Percentiles rank a stretch among this genome's conserved stretches.
phyloP scores from a whole-genome alignment of 2,113 vertebrate genomes.

The Ceuthmochares aereus region DNA sequence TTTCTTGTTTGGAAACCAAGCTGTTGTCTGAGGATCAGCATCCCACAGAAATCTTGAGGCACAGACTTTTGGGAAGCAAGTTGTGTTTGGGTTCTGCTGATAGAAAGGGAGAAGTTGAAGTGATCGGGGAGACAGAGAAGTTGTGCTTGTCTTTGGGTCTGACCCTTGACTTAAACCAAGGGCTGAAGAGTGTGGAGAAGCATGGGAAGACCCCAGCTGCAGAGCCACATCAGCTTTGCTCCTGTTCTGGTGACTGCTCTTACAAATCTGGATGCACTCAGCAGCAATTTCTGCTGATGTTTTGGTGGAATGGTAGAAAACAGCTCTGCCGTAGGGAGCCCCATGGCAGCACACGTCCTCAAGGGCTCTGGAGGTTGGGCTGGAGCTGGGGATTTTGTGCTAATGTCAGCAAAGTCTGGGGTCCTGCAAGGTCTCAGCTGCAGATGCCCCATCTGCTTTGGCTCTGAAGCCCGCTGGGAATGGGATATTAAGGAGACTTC shows the following conservation, averaged over 20 bases:
- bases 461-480: background rate
- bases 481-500: background rate
- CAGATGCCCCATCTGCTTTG: background rate
- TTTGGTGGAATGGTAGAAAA: background rate
- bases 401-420: background rate
- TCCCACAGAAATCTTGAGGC: background rate
- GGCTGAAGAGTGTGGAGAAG: background rate
- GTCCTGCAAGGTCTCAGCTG: background rate
- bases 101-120: background rate
- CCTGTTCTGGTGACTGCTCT: background rate
- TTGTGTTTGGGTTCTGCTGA: background rate
- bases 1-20: background rate
- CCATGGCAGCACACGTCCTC: fast-evolving
- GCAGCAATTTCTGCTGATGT: background rate
- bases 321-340: background rate
- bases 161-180: background rate
- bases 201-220: background rate
- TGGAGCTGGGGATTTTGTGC: background rate
- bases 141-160: background rate
- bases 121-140: background rate
- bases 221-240: fast-evolving
- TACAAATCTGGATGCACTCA: background rate
- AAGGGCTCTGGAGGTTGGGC: background rate
- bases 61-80: background rate
- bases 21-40: background rate